phyloP scores from a whole-genome alignment of 2,113 vertebrate genomes.

The Lota lota region DNA sequence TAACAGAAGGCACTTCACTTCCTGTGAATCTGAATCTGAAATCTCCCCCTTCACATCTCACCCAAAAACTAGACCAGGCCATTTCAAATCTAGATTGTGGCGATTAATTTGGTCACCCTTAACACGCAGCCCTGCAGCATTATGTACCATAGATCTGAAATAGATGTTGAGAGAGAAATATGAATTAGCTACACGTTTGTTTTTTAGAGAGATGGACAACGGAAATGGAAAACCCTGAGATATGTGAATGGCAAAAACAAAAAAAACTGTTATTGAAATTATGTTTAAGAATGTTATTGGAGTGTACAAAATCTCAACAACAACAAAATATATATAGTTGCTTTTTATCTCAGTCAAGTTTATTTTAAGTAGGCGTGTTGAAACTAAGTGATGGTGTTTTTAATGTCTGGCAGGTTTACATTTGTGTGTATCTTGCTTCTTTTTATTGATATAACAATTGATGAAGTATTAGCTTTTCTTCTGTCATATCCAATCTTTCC shows the following conservation, averaged over 20 bases:
- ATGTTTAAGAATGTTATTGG: slow-evolving; percentile 76
- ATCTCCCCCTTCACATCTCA: slow-evolving; percentile 7
- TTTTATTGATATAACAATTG: slow-evolving; percentile 66
- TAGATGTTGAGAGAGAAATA: slow-evolving; percentile 35
- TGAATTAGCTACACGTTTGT: slow-evolving; percentile 10
- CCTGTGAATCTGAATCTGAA: slow-evolving; percentile 35
- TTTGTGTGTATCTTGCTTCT: slow-evolving; percentile 66
- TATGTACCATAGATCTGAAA: slow-evolving; percentile 20
- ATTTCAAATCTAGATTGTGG: not conserved
- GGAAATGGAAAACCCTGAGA: slow-evolving; percentile 75
- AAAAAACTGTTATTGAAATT: slow-evolving; percentile 50
- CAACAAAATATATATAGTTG: slow-evolving; percentile 67
- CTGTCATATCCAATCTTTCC: slow-evolving; percentile 55
- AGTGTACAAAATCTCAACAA: slow-evolving; percentile 81
- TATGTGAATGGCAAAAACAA: slow-evolving; percentile 75
- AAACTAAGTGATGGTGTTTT: slow-evolving; percentile 69
- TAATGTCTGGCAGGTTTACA: slow-evolving; percentile 77
- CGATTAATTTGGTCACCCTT: not conserved
- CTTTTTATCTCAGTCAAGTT: slow-evolving; percentile 75
- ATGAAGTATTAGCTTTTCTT: slow-evolving; percentile 77
- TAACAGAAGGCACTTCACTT: slow-evolving; percentile 72
- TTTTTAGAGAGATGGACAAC: slow-evolving; percentile 55
- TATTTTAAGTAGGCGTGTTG: slow-evolving; percentile 75
- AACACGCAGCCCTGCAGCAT: not conserved
- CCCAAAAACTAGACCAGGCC: not conserved